Conservation (phyloP, 2,113 vertebrate genomes). For the Oncorhynchus masou region DNA sequence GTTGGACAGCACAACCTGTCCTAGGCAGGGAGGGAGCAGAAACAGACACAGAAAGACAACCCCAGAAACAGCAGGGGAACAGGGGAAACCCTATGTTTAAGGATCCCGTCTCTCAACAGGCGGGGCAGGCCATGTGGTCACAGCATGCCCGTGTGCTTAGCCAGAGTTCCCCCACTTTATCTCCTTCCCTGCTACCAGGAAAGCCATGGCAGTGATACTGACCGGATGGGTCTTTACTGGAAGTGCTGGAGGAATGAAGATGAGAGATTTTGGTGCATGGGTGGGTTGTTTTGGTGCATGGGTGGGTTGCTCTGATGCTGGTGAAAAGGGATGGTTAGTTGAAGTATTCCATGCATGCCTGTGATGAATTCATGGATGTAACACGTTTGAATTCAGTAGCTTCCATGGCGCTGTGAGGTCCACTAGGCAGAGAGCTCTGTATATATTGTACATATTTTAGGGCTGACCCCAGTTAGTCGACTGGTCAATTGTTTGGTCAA, state of each 20-base stretch:
- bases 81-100: background rate
- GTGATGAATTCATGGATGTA: too few species aligned
- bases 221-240: too few species aligned
- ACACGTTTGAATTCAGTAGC: too few species aligned
- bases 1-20: constrained; percentile 7
- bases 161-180: background rate
- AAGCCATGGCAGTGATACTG: background rate
- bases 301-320: background rate
- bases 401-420: too few species aligned
- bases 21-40: background rate
- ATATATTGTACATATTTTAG: too few species aligned
- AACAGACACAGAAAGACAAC: background rate
- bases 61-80: background rate
- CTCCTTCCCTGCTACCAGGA: background rate
- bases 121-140: background rate
- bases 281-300: background rate
- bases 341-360: background rate
- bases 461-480: too few species aligned
- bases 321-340: too few species aligned
- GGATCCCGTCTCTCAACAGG: background rate
- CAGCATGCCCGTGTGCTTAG: background rate
- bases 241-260: background rate
- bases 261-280: background rate
- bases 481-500: too few species aligned
- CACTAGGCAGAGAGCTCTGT: too few species aligned